Conservation (phyloP, 2,113 vertebrate genomes). For the Terrapene triunguis region DNA sequence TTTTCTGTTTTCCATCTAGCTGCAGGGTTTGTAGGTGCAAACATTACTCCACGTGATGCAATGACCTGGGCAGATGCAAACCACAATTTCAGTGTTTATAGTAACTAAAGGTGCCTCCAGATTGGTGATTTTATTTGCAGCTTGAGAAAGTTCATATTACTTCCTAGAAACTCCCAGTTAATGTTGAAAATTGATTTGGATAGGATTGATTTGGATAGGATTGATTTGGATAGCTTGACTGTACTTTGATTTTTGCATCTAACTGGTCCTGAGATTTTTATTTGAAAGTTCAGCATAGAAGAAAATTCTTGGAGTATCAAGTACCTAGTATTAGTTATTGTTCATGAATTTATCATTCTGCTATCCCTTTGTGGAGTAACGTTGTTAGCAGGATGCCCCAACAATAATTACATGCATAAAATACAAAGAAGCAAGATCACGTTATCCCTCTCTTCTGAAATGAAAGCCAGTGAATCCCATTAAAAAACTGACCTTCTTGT, state of each 20-base stretch:
- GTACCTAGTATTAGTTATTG: background rate
- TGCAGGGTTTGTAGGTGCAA: constrained; percentile 53
- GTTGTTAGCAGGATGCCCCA: background rate
- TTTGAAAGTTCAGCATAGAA: background rate
- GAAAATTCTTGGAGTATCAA: background rate
- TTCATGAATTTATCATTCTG: background rate
- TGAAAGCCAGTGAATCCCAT: background rate
- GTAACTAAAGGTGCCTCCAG: constrained; percentile 26
- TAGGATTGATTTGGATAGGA: background rate
- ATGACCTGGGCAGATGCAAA: constrained; percentile 43
- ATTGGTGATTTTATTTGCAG: constrained; percentile 40
- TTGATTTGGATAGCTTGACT: background rate
- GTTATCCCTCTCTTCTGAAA: background rate
- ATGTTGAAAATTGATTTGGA: constrained; percentile 7
- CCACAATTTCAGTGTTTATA: constrained; percentile 35
- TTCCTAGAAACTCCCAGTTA: constrained; percentile 38
- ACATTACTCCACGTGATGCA: constrained; percentile 54
- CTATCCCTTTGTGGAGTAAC: background rate
- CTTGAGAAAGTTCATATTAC: background rate
- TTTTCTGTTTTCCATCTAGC: constrained; percentile 65
- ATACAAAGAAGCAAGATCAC: background rate
- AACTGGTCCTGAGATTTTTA: background rate
- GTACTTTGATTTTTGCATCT: background rate
- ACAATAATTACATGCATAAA: background rate
- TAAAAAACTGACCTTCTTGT: background rate